A percentile compares a stretch with the other conserved stretches of the same genome.
Conservation (phyloP, 2,888 invertebrate species). For the Polia nebulosa region DNA sequence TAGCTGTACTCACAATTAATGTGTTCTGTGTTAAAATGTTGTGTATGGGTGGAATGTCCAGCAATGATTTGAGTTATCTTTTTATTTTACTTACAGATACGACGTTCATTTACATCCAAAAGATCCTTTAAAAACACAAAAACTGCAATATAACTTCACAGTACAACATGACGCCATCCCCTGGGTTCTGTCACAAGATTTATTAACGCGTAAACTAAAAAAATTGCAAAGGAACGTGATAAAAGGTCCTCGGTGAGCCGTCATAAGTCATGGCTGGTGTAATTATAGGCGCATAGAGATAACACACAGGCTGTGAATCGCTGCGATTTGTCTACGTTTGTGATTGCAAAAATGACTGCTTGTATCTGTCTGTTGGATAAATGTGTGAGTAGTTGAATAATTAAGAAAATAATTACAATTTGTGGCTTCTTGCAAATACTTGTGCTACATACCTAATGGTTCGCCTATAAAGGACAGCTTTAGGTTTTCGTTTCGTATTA, state of each 20-base stretch:
- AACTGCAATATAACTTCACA: not conserved
- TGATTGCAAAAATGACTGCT: constrained; percentile 46
- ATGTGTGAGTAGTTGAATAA: constrained; percentile 7
- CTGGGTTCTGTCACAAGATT: constrained; percentile 75
- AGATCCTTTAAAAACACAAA: not conserved
- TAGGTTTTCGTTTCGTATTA: not conserved
- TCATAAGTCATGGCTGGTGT: constrained; percentile 74
- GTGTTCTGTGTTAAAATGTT: too few species aligned
- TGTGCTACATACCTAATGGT: not conserved
- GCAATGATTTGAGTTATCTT: not conserved
- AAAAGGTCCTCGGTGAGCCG: constrained; percentile 70
- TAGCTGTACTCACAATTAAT: too few species aligned
- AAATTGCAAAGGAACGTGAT: constrained; percentile 78
- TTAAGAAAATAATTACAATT: constrained; percentile 8
- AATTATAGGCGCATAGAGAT: constrained; percentile 61
- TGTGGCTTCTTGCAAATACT: not conserved
- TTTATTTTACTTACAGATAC: too few species aligned
- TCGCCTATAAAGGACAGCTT: not conserved
- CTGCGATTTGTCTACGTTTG: constrained; percentile 50
- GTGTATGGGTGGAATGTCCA: too few species aligned
- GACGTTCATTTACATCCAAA: too few species aligned
- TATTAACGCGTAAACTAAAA: constrained; percentile 78
- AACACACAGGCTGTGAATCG: constrained; percentile 53
- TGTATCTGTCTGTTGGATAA: constrained; percentile 49
- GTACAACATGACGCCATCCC: constrained; percentile 56